A percentile compares a stretch with the other conserved stretches of the same genome.
phyloP scores from a whole-genome alignment of 2,888 invertebrate species.

The Lasioglossum pauxillum region DNA sequence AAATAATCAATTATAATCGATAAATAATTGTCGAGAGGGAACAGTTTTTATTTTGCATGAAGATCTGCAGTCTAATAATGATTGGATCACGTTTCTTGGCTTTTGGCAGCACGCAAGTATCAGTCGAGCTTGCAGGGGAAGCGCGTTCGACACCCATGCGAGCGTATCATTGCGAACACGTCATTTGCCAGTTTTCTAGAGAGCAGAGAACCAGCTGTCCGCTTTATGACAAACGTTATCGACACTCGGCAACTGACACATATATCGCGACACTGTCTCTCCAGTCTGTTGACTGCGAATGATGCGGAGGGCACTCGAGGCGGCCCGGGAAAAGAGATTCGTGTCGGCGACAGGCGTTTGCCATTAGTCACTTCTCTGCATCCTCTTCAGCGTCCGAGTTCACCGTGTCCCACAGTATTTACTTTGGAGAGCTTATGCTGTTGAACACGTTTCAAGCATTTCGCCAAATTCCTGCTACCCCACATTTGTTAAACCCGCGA shows the following conservation, averaged over 20 bases:
- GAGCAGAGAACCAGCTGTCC: slow-evolving; percentile 8
- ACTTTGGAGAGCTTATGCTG: slow-evolving; percentile 12
- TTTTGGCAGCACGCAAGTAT: not conserved
- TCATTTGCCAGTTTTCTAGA: slow-evolving; percentile 20
- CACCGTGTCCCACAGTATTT: slow-evolving; percentile 25
- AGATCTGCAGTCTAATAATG: not conserved
- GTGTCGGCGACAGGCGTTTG: slow-evolving; percentile 77
- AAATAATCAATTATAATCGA: too few relatives aligned
- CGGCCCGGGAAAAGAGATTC: slow-evolving; percentile 74
- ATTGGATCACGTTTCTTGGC: not conserved
- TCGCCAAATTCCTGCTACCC: not conserved
- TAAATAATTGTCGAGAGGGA: too few relatives aligned
- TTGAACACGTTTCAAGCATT: not conserved
- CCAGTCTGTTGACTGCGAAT: slow-evolving; percentile 72
- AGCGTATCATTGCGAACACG: not conserved
- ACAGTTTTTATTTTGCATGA: not conserved
- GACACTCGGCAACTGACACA: slow-evolving; percentile 83
- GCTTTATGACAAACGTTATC: slow-evolving; percentile 81
- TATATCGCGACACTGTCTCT: slow-evolving; percentile 72
- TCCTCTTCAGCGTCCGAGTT: slow-evolving; percentile 50
- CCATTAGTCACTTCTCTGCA: slow-evolving; percentile 79
- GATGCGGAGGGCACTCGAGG: slow-evolving; percentile 77
- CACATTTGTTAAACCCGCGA: not conserved
- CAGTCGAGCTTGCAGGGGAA: not conserved
- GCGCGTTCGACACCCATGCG: not conserved